Base-by-base conservation (phyloP, 2,113 vertebrate species). In the Tichodroma muraria region DNA sequence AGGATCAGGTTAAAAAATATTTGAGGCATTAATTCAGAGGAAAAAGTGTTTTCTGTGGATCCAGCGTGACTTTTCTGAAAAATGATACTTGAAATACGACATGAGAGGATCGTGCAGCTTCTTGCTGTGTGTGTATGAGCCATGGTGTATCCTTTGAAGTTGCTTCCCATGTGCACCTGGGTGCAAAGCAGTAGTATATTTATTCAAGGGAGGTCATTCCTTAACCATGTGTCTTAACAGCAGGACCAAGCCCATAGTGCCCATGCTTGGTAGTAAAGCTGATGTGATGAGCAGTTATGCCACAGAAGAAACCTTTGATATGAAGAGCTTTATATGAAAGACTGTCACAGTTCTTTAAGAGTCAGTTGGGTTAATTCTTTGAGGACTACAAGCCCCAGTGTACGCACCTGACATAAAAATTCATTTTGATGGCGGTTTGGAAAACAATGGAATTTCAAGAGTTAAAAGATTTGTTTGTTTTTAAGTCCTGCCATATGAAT, bases 301-400 rank as follows among this genome's bases (percentile, higher is more conserved):
- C 73, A 53, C 63, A 75, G 79, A 68, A 90, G 60, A 72, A 93
- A n/a, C 53, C 76, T 97, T 95, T 95, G 82, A 45, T 94, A 76
- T 40, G 44, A 71, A 81, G 30, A 79, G 68, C 71, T 94, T 80
- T 86, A 24, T 85, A 45, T 80, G 64, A 90, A 85, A 91, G 68
- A 64, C 56, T 78, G 79, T 92, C 78, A 82, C 87, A 88, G 75
- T 63, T 91, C 80, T 90, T 80, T 63, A 50, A 28, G 73, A 91
- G 75, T 89, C 93, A 93, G 8, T 75, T 95, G 91, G 40, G 82
- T 94, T 96, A 95, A 88, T 57, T 18, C 61, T 71, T 91, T 91
- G 85, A 84, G 89, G 38, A 50, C 80, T 88, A 45, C 70, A 80
- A 85, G 45, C 53, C 31, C 40, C 19, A 8, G 33, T 78, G 40